phyloP scores from a whole-genome alignment of 2,797 vertebrate genomes.

The Microcaecilia unicolor region DNA sequence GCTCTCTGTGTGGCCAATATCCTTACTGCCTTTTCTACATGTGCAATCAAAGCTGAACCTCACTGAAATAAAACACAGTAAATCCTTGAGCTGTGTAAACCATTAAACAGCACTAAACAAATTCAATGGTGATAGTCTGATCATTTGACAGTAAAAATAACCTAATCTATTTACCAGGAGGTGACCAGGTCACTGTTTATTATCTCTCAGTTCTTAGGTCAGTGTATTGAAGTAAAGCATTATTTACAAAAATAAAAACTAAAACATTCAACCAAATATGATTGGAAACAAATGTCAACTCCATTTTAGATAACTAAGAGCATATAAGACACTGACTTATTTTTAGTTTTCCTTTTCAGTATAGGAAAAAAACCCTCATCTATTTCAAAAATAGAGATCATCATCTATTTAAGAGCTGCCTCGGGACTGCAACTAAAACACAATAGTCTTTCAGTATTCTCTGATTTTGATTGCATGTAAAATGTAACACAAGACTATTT shows the following conservation, averaged over 20 bases:
- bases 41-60: background rate
- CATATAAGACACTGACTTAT: background rate
- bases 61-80: too few relatives aligned
- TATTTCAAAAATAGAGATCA: background rate
- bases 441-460: conserved; percentile 10
- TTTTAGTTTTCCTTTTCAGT: background rate
- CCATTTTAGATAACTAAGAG: conserved; percentile 10
- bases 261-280: background rate
- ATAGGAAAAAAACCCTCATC: conserved; percentile 2
- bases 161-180: too few relatives aligned
- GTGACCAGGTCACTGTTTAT: too few relatives aligned
- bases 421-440: conserved; percentile 11
- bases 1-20: conserved; percentile 20
- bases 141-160: conserved; percentile 21
- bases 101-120: conserved; percentile 10
- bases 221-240: too few relatives aligned
- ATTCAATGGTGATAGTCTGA: conserved; percentile 1
- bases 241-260: too few relatives aligned
- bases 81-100: conserved; percentile 11
- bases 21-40: conserved; percentile 17
- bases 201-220: too few relatives aligned
- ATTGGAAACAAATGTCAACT: conserved; percentile 5
- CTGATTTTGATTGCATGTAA: conserved; percentile 5
- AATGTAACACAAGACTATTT: conserved; percentile 51
- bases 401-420: background rate